These are phyloP conservation scores for Lordiphosa clarofinis DNA, from an alignment of 1,140 invertebrate species.

Conservation along the genomic window DNA sequence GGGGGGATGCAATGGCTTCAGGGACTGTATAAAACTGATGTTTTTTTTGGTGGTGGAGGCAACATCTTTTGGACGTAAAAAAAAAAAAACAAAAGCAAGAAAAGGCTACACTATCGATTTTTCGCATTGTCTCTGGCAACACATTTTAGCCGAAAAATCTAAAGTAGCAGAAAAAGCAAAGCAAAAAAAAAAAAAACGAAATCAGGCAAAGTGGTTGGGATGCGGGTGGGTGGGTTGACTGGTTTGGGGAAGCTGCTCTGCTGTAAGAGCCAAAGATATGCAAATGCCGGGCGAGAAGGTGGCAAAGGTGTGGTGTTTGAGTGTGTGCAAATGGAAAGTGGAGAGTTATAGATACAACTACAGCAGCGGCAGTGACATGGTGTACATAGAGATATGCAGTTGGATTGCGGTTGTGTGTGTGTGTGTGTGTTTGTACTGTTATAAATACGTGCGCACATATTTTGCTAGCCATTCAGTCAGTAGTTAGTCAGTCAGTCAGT, in stretches of 20 bases:
- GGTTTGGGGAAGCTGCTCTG: constrained; percentile 35
- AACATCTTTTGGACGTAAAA: constrained; percentile 38
- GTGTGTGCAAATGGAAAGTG: constrained; percentile 65
- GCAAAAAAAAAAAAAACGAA: constrained; percentile 21
- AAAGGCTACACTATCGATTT: constrained; percentile 73
- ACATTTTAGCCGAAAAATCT: constrained; percentile 65
- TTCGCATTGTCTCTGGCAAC: constrained; percentile 62
- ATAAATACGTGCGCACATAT: constrained; percentile 44
- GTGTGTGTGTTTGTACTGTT: constrained; percentile 37
- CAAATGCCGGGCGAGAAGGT: constrained; percentile 47
- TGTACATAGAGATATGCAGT: constrained; percentile 60
- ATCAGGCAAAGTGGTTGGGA: constrained; percentile 31
- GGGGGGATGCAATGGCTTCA: background rate
- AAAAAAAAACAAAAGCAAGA: constrained; percentile 62
- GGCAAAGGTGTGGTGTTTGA: constrained; percentile 41
- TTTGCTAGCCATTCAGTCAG: constrained; percentile 42
- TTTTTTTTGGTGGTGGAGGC: background rate
- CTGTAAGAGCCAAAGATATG: constrained; percentile 62
- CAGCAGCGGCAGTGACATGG: constrained; percentile 2
- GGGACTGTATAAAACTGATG: too few species aligned
- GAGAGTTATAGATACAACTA: constrained; percentile 52
- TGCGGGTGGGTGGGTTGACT: constrained; percentile 35
- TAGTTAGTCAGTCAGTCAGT: constrained; percentile 31
- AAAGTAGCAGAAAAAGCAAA: constrained; percentile 61
- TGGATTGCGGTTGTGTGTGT: constrained; percentile 15